Evolutionary conservation across 2,888 invertebrate genomes (phyloP).

Genomic region (Erynnis tages): DNA sequence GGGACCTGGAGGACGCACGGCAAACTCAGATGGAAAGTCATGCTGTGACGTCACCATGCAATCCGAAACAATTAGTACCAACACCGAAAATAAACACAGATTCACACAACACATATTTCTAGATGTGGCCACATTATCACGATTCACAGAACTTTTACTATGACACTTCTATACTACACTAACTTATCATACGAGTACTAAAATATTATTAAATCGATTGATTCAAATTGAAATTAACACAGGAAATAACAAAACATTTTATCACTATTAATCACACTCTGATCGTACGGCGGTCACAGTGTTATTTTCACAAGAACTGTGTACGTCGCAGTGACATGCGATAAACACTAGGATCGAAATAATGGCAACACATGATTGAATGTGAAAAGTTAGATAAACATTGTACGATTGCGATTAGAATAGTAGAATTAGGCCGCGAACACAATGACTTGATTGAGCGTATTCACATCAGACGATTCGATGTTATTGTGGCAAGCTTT

Average conservation of each 20-base stretch:
- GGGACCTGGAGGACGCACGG: not conserved
- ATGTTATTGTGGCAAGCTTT: too few species aligned
- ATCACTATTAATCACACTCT: too few species aligned
- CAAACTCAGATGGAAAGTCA: not conserved
- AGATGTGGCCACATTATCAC: not conserved
- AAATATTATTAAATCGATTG: too few species aligned
- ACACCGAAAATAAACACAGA: not conserved
- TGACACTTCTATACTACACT: too few species aligned
- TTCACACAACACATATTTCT: constrained; percentile 1
- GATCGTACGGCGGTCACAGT: too few species aligned
- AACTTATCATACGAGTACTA: too few species aligned
- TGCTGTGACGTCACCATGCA: constrained; percentile 5
- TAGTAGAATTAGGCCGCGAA: not conserved
- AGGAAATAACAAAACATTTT: not conserved
- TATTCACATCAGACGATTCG: too few species aligned
- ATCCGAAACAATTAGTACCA: not conserved
- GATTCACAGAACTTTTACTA: too few species aligned
- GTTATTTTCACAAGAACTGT: too few species aligned
- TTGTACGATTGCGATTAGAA: not conserved
- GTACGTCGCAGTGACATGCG: not conserved
- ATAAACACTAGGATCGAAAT: not conserved
- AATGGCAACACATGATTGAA: too few species aligned
- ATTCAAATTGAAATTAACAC: too few species aligned
- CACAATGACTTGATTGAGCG: too few species aligned
- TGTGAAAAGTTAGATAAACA: constrained; percentile 1